These are phyloP conservation scores for Julus scandinavius DNA, from an alignment of 2,888 invertebrate species.

Conservation along the genomic window DNA sequence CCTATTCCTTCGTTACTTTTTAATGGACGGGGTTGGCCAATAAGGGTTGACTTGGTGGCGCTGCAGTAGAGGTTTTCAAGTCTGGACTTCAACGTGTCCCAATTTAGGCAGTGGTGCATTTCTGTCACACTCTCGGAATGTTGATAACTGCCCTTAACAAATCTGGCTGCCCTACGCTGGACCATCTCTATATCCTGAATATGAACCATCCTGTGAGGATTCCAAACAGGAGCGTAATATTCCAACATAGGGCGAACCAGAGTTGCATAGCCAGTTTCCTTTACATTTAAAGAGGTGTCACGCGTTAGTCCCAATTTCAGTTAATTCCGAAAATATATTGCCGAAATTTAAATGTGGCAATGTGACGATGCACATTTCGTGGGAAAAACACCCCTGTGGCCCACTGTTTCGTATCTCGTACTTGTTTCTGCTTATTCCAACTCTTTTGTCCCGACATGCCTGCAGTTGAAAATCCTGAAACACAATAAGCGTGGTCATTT, in stretches of 20 bases:
- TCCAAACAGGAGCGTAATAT: no score
- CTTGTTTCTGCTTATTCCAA: not conserved
- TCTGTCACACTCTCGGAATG: no score
- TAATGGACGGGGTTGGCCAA: not conserved
- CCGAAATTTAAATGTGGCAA: not conserved
- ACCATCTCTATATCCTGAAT: no score
- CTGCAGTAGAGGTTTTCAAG: no score
- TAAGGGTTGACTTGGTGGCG: not conserved
- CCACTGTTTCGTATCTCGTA: not conserved
- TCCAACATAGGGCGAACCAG: no score
- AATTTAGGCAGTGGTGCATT: no score
- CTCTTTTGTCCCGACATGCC: not conserved
- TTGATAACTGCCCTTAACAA: no score
- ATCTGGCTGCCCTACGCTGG: no score
- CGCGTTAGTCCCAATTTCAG: not conserved
- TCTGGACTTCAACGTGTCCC: no score
- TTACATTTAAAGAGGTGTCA: not conserved
- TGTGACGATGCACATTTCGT: conserved; percentile 32
- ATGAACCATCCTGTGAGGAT: no score
- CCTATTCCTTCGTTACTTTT: not conserved
- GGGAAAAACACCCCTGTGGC: not conserved
- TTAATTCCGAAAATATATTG: not conserved
- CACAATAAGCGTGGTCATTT: not conserved
- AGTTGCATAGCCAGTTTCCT: no score
- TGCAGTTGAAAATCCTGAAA: not conserved